Conservation (phyloP, 2,888 invertebrate species). For the Nudaria mundana region DNA sequence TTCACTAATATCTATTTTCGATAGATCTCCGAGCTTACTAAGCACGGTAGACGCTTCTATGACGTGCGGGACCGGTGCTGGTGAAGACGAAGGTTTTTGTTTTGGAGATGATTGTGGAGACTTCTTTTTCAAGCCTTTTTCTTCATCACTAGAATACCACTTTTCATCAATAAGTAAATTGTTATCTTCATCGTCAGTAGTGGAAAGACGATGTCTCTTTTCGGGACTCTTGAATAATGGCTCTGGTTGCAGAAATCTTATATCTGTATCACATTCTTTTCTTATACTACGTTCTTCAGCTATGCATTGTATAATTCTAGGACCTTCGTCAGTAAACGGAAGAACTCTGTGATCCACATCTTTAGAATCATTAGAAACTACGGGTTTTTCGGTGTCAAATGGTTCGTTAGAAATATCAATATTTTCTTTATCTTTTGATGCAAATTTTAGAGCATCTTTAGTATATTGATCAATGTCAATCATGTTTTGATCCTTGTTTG, state of each 20-base stretch:
- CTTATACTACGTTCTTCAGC: constrained; percentile 39
- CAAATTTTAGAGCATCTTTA: constrained; percentile 77
- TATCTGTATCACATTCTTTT: constrained; percentile 70
- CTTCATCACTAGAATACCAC: constrained; percentile 92
- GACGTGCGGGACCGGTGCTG: constrained; percentile 68
- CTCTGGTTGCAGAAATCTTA: constrained; percentile 70
- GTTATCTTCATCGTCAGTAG: constrained; percentile 82
- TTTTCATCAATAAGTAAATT: constrained; percentile 82
- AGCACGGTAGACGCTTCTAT: constrained; percentile 78
- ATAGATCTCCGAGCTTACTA: constrained; percentile 85
- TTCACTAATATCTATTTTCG: constrained; percentile 87
- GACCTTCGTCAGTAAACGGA: constrained; percentile 61
- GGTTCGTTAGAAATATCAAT: constrained; percentile 67
- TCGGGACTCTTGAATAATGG: constrained; percentile 70
- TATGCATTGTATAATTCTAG: constrained; percentile 39
- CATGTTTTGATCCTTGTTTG: constrained; percentile 54
- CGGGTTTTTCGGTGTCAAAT: constrained; percentile 53
- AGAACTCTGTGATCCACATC: constrained; percentile 76
- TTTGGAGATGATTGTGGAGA: constrained; percentile 64
- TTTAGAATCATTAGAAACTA: constrained; percentile 54
- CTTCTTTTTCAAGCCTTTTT: constrained; percentile 74
- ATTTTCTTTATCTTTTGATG: constrained; percentile 72
- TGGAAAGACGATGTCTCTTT: constrained; percentile 70
- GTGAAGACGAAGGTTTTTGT: constrained; percentile 48
- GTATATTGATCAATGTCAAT: constrained; percentile 79